Base-by-base conservation (phyloP, 2,888 invertebrate species). In the Cheiracanthium punctorium region DNA sequence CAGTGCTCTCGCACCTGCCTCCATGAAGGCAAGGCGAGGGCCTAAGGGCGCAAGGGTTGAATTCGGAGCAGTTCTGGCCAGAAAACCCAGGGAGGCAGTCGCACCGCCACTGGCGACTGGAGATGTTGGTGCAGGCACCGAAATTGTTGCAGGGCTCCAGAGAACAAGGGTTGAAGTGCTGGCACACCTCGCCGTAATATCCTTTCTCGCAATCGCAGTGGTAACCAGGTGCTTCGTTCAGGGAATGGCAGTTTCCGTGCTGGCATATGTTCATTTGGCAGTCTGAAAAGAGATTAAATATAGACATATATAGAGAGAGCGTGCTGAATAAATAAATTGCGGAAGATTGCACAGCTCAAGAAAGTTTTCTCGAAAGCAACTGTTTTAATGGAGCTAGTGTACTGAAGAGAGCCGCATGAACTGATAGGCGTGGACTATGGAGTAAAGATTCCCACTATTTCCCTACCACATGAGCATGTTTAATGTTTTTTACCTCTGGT, bases 1-100 rank as follows among this genome's bases (percentile, higher is more conserved):
- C 72, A 2, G 75, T 79, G n/a, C 87, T 88, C 12, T 82, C 73
- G 29, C 89, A 89, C 0, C 87, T 64, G 7, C 88, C 88, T 8
- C 88, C 88, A 74, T 89, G 89, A 17, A 75, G 82, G 71, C 89
- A 89, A 1, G 89, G 88, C 0, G 89, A 88, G 5, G 89, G 88
- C 0, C 87, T 64, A 0, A 89, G 73, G 17, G 88, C 80, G 48
- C 89, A 89, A 2, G 88, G 88, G n/a, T 89, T 89, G 64, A 87
- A 89, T 7, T 79, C 85, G 24, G 84, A 72, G 64, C 89, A 89
- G 67, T 88, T 88, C 30, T 77, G 64, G 0, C 88, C 89, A 0
- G 88, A 88, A 32, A 88, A 89, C 0, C 88, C 88, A 1, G 88
- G 77, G 1, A 88, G 72, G 48, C 89, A 89, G 8, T 82, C 85